Base-by-base conservation (phyloP, 2,113 vertebrate genomes). In the Tamias sibiricus region DNA sequence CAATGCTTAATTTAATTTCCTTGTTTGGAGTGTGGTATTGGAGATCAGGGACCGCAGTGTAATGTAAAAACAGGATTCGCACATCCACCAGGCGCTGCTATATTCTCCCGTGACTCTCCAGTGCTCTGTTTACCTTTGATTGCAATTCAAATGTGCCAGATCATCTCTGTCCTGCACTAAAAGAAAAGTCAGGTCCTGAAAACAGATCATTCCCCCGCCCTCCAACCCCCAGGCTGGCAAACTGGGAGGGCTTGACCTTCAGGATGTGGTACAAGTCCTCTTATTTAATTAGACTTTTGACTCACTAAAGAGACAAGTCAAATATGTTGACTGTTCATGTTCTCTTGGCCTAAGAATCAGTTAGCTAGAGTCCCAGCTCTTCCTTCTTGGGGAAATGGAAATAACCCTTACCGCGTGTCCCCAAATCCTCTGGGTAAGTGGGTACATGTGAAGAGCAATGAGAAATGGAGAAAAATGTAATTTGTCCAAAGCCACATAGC, bases 1-100 rank as follows among this genome's bases (percentile, higher is more conserved):
- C 98, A 99, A 98, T 98, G 96, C 98, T 98, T 98, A 98, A 99
- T 99, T 99, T 98, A 99, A 99, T 99, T 99, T 99, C 95, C 96
- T 89, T 98, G 98, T 99, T 99, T 99, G 98, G 98, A 98, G 94
- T 97, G 97, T 96, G 94, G 93, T 96, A 97, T 98, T 98, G 96
- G 98, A 98, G 98, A 98, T 97, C 92, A 95, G 97, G 59, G 93
- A 97, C 97, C 94, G 76, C 97, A 89, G 97, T 95, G 95, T 97
- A 97, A 98, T 94, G 84, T 98, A 95, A 97, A 98, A 98, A 96
- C 92, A 93, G 11, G 84, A 98, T 96, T 96, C 96, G 10, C 54
- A 91, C 87, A 94, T 97, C 97, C 97, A 97, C 96, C 90, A 95
- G 97, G 94, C 98, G 80, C 97, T 96, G 79, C 94, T 97, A 89